Evolutionary conservation across 1,140 invertebrate genomes (phyloP).

Genomic region (Caligus rogercresseyi): DNA sequence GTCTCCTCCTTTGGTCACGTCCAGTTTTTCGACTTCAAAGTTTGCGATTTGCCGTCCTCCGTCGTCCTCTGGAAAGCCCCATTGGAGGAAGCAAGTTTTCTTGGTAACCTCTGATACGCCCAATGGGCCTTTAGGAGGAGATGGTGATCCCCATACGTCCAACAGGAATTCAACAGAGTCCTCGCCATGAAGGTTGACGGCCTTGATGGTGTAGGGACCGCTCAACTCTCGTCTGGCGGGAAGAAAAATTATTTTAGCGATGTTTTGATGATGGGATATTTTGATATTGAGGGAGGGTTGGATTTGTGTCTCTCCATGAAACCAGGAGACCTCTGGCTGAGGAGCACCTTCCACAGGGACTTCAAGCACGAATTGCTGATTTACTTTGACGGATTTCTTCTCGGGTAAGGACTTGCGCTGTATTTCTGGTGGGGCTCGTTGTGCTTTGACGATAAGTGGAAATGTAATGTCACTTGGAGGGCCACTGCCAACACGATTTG

Average conservation of each 20-base stretch:
- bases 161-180: slow-evolving; percentile 80
- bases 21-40: slow-evolving; percentile 90
- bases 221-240: slow-evolving; percentile 58
- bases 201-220: slow-evolving; percentile 78
- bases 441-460: slow-evolving; percentile 82
- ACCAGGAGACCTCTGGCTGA: slow-evolving; percentile 76
- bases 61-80: slow-evolving; percentile 95
- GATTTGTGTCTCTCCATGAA: slow-evolving; percentile 56
- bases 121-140: slow-evolving; percentile 78
- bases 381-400: slow-evolving; percentile 50
- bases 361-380: slow-evolving; percentile 70
- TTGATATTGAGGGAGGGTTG: slow-evolving; percentile 47
- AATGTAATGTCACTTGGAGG: slow-evolving; percentile 85
- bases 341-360: slow-evolving; percentile 86
- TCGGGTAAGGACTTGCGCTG: not conserved
- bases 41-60: slow-evolving; percentile 85
- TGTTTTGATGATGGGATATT: slow-evolving; percentile 65
- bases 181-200: slow-evolving; percentile 81
- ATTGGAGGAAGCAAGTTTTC: slow-evolving; percentile 72
- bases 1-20: slow-evolving; percentile 40
- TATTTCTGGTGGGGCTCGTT: slow-evolving; percentile 22
- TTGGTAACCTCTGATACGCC: slow-evolving; percentile 85
- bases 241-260: slow-evolving; percentile 71
- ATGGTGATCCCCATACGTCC: slow-evolving; percentile 61
- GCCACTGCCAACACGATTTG: slow-evolving; percentile 88